A percentile compares a stretch with the other conserved stretches of the same genome.
phyloP scores from a whole-genome alignment of 2,888 invertebrate species.

The Epirrita christyi region DNA sequence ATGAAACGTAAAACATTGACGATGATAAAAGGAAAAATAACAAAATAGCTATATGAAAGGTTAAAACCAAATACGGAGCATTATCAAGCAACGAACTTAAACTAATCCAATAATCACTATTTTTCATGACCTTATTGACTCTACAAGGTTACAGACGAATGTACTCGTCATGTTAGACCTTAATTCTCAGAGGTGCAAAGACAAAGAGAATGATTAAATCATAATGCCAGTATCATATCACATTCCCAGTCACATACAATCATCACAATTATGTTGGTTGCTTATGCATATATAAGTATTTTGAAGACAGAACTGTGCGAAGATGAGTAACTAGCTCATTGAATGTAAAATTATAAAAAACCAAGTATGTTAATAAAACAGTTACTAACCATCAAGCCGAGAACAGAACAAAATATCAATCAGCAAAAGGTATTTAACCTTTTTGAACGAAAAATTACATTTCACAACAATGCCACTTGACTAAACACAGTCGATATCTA shows the following conservation, averaged over 20 bases:
- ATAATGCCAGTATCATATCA: slow-evolving; percentile 31
- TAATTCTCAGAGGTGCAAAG: slow-evolving; percentile 24
- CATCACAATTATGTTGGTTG: slow-evolving; percentile 15
- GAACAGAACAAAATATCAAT: background rate
- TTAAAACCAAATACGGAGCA: slow-evolving; percentile 13
- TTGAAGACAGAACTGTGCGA: background rate
- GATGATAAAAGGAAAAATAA: too few relatives aligned
- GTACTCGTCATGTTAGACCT: slow-evolving; percentile 15
- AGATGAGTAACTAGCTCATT: background rate
- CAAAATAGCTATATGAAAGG: too few relatives aligned
- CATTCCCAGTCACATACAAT: slow-evolving; percentile 31
- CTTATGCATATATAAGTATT: slow-evolving; percentile 8
- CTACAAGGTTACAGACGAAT: slow-evolving; percentile 31
- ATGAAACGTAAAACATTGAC: too few relatives aligned
- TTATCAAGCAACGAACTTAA: slow-evolving; percentile 5
- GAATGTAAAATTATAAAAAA: background rate
- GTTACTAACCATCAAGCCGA: background rate
- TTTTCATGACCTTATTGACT: slow-evolving; percentile 30
- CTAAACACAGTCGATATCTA: slow-evolving; percentile 16
- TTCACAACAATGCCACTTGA: slow-evolving; percentile 9
- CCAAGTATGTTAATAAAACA: background rate
- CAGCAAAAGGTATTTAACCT: background rate
- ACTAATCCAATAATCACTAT: slow-evolving; percentile 8
- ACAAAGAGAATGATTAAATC: slow-evolving; percentile 34
- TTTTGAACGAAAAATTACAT: background rate